Evolutionary conservation across 1,140 invertebrate genomes (phyloP).

Genomic region (Bombus sibiricus): DNA sequence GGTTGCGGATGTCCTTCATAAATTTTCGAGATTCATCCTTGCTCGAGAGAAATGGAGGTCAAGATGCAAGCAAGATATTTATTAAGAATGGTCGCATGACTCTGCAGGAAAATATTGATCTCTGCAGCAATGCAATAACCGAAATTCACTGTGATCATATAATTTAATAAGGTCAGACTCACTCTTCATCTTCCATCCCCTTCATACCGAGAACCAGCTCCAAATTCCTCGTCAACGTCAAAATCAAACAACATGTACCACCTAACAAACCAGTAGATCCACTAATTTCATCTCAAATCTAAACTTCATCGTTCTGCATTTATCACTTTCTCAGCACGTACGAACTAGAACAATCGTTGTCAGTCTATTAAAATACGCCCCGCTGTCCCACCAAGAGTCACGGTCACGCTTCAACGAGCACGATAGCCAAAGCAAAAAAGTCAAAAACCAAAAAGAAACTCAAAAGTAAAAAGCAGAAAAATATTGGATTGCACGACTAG

Average conservation of each 20-base stretch:
- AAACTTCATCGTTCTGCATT: not conserved
- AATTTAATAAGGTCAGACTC: not conserved
- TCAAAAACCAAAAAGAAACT: not conserved
- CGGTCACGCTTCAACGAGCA: not conserved
- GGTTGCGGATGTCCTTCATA: not conserved
- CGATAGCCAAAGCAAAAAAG: not conserved
- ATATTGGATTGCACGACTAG: constrained; percentile 66
- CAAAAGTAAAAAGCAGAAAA: not conserved
- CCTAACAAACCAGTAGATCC: not conserved
- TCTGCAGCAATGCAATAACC: not conserved
- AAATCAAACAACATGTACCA: not conserved
- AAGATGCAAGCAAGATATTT: too few relatives aligned
- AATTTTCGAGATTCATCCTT: not conserved
- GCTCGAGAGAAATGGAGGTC: not conserved
- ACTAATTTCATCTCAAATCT: not conserved
- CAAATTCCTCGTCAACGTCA: not conserved
- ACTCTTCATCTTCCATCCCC: not conserved
- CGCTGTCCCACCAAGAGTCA: not conserved
- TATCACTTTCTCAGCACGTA: not conserved
- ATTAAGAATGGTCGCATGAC: constrained; percentile 2
- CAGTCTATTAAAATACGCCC: not conserved
- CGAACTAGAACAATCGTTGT: not conserved
- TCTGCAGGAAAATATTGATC: not conserved
- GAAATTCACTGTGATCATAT: not conserved
- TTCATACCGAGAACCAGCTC: not conserved